phyloP scores from a whole-genome alignment of 1,140 invertebrate species.

The Hesperophylax magnus region DNA sequence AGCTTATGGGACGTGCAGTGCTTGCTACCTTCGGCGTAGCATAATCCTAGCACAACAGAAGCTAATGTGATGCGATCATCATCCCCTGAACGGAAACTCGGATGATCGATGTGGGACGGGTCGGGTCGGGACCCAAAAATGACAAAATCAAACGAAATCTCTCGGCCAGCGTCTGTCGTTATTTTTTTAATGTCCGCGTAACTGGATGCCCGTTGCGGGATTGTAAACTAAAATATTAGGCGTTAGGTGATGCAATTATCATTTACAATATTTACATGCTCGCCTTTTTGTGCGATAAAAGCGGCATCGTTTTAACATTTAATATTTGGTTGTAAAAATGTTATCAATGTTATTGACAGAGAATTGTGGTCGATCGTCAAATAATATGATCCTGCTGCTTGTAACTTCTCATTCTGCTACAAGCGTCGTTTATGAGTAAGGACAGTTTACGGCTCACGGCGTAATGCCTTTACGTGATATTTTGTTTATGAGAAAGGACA shows the following conservation, averaged over 20 bases:
- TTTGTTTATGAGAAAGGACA: too few species aligned
- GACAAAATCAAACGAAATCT: constrained; percentile 19
- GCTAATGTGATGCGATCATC: constrained; percentile 33
- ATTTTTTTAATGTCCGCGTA: constrained; percentile 34
- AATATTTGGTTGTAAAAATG: not conserved
- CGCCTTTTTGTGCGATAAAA: constrained; percentile 22
- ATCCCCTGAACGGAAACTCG: constrained; percentile 32
- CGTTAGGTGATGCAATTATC: constrained; percentile 19
- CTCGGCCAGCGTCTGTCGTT: not conserved
- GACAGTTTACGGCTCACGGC: too few species aligned
- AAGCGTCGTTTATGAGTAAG: too few species aligned
- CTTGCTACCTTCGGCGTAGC: constrained; percentile 26
- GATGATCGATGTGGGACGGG: constrained; percentile 35
- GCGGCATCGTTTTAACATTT: not conserved
- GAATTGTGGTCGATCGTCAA: not conserved
- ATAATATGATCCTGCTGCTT: too few species aligned
- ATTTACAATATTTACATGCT: constrained; percentile 40
- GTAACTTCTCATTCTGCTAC: too few species aligned
- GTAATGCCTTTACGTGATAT: too few species aligned
- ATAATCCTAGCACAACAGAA: constrained; percentile 40
- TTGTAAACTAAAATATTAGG: constrained; percentile 13
- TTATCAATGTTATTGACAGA: constrained; percentile 23
- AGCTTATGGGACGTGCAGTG: not conserved
- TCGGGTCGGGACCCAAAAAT: constrained; percentile 32
- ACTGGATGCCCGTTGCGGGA: constrained; percentile 23